Evolutionary conservation across 2,113 vertebrate genomes (phyloP), one percentile per base, ranked within the genome.

Genomic region (Menura novaehollandiae): DNA sequence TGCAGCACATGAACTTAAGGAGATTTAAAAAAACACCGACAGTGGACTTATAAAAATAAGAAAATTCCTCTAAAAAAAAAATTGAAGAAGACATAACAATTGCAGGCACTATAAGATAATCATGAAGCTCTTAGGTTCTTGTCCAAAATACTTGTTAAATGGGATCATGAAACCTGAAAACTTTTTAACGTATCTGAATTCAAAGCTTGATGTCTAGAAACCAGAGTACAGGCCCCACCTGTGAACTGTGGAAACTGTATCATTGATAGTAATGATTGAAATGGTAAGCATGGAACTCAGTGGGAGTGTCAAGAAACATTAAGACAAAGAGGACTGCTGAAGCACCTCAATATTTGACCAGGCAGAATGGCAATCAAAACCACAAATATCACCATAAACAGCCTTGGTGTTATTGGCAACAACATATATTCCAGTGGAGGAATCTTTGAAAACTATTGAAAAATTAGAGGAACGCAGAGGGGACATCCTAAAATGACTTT

Each of bases 141-240:
- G 18, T 44, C 23, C n/a, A 82, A 35, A 17, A 18, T 53, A 26
- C 15, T 49, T 91, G 20, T 13, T 88, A 79, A 74, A 76, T 22
- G 22, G 12, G 14, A 84, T 76, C 24, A 51, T 9, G 20, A 95
- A 92, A 79, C 13, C 15, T 43, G 32, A 89, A 33, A 93, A 80
- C 32, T 44, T 85, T 81, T 78, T 33, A 81, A 68, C 59, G 53
- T 35, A 56, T 11, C 63, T 85, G 53, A 88, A 89, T 75, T 89
- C 32, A 73, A 92, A 91, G 60, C 21, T 60, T 74, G 68, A 44
- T 86, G 15, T 74, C 47, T 78, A 67, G n/a, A 76, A 93, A 89
- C 11, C 39, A 56, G 60, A 64, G 49, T 13, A 56, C 4, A 85
- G 32, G 8, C 37, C 87, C 35, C 20, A 78, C 39, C 26, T 79